A percentile compares a stretch with the other conserved stretches of the same genome.
Conservation (phyloP, 2,888 invertebrate species). For the Apamea crenata region DNA sequence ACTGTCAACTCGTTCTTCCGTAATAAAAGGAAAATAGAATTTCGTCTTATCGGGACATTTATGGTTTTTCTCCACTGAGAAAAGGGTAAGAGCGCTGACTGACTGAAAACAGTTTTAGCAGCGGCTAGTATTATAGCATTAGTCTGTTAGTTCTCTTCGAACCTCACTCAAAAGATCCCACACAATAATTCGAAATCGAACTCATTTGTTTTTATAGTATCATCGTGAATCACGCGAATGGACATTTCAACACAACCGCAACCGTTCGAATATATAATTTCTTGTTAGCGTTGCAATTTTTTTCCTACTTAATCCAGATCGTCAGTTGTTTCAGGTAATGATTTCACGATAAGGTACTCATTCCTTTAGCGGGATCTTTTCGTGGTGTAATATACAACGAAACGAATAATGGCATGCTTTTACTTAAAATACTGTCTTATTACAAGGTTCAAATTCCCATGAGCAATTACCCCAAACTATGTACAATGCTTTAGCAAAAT, state of each 20-base stretch:
- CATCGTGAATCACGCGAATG: no score
- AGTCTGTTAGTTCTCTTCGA: neutral
- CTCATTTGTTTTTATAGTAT: no score
- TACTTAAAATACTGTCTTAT: neutral
- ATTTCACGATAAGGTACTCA: neutral
- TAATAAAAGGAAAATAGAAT: neutral
- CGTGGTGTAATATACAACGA: neutral
- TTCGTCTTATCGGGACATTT: neutral
- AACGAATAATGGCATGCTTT: neutral
- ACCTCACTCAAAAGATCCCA: neutral
- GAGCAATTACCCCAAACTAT: slow-evolving; percentile 6
- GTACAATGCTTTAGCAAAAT: neutral
- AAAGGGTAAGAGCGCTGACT: neutral
- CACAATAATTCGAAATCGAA: no score
- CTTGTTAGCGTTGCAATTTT: neutral
- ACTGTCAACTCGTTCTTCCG: neutral
- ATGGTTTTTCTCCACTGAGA: neutral
- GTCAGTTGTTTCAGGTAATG: neutral
- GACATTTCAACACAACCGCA: no score
- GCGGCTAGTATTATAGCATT: neutral
- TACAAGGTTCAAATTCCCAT: slow-evolving; percentile 8
- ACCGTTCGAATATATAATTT: neutral
- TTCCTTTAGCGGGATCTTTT: neutral
- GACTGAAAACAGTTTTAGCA: neutral
- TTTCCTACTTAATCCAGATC: no score